Percentiles rank a stretch among this genome's conserved stretches.
These are phyloP conservation scores for Drosophila diplacantha DNA, from an alignment of 2,888 invertebrate species.

Conservation along the genomic window DNA sequence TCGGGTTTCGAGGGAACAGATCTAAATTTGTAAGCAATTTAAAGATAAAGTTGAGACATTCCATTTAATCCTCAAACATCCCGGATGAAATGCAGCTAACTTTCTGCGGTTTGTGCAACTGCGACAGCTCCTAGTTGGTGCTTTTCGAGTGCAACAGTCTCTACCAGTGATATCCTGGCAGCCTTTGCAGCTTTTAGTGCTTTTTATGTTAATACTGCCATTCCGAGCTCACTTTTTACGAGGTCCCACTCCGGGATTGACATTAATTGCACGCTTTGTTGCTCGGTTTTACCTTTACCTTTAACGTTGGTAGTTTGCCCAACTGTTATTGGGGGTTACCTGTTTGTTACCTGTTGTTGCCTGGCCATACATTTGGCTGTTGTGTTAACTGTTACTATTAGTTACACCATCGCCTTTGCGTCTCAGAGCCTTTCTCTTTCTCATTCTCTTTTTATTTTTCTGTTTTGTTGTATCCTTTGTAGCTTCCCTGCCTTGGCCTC, in stretches of 20 bases:
- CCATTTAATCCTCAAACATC: not conserved
- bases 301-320: conserved; percentile 1
- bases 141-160: conserved; percentile 4
- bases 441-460: no score
- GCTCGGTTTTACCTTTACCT: not conserved
- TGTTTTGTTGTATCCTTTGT: not conserved
- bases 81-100: not conserved
- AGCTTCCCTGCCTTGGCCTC: not conserved
- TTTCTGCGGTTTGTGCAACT: not conserved
- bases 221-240: conserved; percentile 11
- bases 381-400: conserved; percentile 31
- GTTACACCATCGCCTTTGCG: conserved; percentile 27
- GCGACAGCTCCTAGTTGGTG: not conserved
- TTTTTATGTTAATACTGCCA: conserved; percentile 12
- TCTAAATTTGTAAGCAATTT: not conserved
- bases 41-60: not conserved
- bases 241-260: not conserved
- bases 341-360: conserved; percentile 20
- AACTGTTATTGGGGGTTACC: conserved; percentile 6
- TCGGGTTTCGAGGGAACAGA: not conserved
- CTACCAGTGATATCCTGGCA: not conserved
- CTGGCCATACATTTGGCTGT: conserved; percentile 5
- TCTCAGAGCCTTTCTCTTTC: no score
- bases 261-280: conserved; percentile 16
- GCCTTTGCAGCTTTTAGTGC: conserved; percentile 5